These are phyloP conservation scores for Strix occidentalis DNA, from an alignment of 2,797 vertebrate genomes.

Conservation along the genomic window DNA sequence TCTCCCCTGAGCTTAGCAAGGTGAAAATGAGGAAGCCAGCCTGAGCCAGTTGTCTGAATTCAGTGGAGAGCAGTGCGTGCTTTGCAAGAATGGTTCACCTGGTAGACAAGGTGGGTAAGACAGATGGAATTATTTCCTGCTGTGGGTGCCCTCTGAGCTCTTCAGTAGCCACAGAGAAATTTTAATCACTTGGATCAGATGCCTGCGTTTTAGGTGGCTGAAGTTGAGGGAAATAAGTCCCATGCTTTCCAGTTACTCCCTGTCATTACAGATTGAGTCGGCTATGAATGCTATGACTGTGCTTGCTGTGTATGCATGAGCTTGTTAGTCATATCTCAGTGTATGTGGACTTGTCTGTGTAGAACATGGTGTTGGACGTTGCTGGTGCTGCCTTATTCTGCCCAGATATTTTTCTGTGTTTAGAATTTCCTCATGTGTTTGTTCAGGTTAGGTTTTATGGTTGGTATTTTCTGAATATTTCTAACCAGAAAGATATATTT, in stretches of 20 bases:
- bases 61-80: background rate
- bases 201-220: background rate
- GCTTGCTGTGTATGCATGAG: background rate
- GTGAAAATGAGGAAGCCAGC: background rate
- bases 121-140: background rate
- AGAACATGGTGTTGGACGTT: background rate
- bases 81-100: background rate
- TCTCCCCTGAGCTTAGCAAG: background rate
- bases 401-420: background rate
- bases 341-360: background rate
- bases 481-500: background rate
- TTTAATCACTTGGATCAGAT: background rate
- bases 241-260: background rate
- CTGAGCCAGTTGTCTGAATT: background rate
- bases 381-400: background rate
- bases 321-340: background rate
- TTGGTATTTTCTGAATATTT: background rate
- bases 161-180: background rate
- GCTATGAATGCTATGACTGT: background rate
- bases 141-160: background rate
- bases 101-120: background rate
- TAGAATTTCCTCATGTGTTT: background rate
- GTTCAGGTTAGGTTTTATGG: background rate
- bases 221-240: background rate
- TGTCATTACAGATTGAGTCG: background rate